Evolutionary conservation across 2,797 vertebrate species (phyloP), one percentile per base, ranked within the genome.

Genomic region (Brotogeris chrysoptera): DNA sequence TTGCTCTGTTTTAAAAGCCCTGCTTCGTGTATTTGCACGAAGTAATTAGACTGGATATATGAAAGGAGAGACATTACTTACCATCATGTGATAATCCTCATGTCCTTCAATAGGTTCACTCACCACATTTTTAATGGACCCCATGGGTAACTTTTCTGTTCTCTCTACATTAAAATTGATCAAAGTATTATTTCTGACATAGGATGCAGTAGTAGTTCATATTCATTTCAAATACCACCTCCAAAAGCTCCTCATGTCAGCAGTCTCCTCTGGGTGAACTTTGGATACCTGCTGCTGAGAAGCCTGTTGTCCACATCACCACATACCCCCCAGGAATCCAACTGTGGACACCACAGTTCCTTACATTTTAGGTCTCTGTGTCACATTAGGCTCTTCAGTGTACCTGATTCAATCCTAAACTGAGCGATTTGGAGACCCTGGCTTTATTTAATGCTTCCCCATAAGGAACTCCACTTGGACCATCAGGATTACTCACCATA

Each of bases 21-120:
- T 10, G 44, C 60, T 55, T 60, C n/a, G 10, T 28, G 38, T 27
- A 36, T 32, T 50, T 53, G 83, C 38, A 57, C 3, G 13, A 87
- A 68, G 41, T 50, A 80, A 80, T 60, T n/a, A 63, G 50, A 86
- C 8, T 23, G 72, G 32, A 10, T 52, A 80, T 60, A 89, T 68
- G 24, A 61, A 79, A 82, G 80, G 16, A 77, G 68, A 69, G 57
- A 43, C 1, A 1, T 78, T 89, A 97, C 97, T 98, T 98, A 99
- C 99, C 99, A 99, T 99, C 99, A 99, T 99, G 98, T 99, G 98
- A 98, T 99, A 99, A 97, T 99, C 99, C 78, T 99, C 99, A 11
- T 99, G 98, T 97, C 98, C 99, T 98, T 99, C 99, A 82, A 99
- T 99, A 97, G 99, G 98, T 97, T 99, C 99, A 97, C 99, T 99